A percentile compares a stretch with the other conserved stretches of the same genome.
These are phyloP conservation scores for Eristalis intricaria DNA, from an alignment of 2,888 invertebrate genomes.

Conservation along the genomic window DNA sequence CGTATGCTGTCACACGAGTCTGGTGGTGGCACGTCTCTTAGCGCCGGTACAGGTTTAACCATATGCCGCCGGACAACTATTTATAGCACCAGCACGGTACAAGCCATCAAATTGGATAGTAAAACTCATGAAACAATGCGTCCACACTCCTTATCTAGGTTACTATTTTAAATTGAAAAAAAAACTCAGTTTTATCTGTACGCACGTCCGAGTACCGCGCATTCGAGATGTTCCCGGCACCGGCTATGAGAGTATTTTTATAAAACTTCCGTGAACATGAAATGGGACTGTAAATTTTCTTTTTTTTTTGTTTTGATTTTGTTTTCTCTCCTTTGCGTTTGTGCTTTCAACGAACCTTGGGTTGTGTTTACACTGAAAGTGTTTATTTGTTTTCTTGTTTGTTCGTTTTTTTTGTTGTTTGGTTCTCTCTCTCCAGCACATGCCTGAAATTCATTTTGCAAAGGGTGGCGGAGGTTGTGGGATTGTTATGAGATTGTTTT, in stretches of 20 bases:
- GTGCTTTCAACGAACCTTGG: slow-evolving; percentile 39
- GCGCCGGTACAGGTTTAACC: slow-evolving; percentile 19
- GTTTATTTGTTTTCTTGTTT: slow-evolving; percentile 39
- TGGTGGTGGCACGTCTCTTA: slow-evolving; percentile 3
- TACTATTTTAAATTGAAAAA: slow-evolving; percentile 35
- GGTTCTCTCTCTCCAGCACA: neutral
- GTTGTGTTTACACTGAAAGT: slow-evolving; percentile 44
- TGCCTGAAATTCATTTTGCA: slow-evolving; percentile 1
- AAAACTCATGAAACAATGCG: slow-evolving; percentile 37
- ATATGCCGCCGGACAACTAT: slow-evolving; percentile 23
- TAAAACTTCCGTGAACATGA: slow-evolving; percentile 58
- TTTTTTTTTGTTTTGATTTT: neutral
- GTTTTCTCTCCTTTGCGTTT: slow-evolving; percentile 16
- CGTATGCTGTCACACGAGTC: neutral
- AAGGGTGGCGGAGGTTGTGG: neutral
- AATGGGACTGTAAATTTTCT: slow-evolving; percentile 39
- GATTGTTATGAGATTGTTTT: slow-evolving; percentile 12
- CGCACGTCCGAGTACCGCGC: neutral
- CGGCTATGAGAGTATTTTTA: slow-evolving; percentile 31
- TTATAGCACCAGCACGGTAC: slow-evolving; percentile 36
- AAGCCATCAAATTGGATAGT: slow-evolving; percentile 49
- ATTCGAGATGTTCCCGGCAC: neutral
- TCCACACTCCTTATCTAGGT: slow-evolving; percentile 38
- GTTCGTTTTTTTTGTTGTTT: neutral
- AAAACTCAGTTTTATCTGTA: neutral